Conservation (phyloP, 1,140 invertebrate species). For the Bombus waltoni region DNA sequence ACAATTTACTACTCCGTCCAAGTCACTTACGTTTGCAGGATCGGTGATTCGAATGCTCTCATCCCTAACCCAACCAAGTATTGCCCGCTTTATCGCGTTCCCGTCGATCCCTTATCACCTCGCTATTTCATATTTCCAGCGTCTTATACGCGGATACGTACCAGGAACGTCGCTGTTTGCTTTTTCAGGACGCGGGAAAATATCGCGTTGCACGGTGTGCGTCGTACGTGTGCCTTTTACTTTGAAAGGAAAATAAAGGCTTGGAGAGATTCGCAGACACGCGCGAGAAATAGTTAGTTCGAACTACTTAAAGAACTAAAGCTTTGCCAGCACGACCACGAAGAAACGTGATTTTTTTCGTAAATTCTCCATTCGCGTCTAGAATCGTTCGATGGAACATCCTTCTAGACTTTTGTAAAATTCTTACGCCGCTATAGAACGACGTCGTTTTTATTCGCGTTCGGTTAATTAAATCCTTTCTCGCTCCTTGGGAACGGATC, state of each 20-base stretch:
- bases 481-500: too few relatives aligned
- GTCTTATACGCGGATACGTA: too few relatives aligned
- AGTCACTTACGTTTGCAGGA: slow-evolving; percentile 51
- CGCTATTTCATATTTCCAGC: not conserved
- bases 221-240: not conserved
- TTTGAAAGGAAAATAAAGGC: not conserved
- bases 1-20: slow-evolving; percentile 50
- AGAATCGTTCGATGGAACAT: too few relatives aligned
- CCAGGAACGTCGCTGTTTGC: not conserved
- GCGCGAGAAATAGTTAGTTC: not conserved
- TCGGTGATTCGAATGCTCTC: slow-evolving; percentile 36
- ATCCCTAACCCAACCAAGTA: not conserved
- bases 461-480: too few relatives aligned
- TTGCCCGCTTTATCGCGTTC: not conserved
- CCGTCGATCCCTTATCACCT: not conserved
- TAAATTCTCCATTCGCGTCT: not conserved
- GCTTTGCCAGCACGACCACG: too few relatives aligned
- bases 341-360: not conserved
- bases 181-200: not conserved
- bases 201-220: not conserved
- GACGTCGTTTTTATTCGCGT: too few relatives aligned
- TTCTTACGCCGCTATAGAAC: too few relatives aligned
- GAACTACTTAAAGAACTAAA: not conserved
- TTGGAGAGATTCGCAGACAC: not conserved
- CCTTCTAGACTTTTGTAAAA: too few relatives aligned